A percentile compares a stretch with the other conserved stretches of the same genome.
Evolutionary conservation across 2,797 vertebrate genomes (phyloP).

Genomic region (Gobio occitaniae): DNA sequence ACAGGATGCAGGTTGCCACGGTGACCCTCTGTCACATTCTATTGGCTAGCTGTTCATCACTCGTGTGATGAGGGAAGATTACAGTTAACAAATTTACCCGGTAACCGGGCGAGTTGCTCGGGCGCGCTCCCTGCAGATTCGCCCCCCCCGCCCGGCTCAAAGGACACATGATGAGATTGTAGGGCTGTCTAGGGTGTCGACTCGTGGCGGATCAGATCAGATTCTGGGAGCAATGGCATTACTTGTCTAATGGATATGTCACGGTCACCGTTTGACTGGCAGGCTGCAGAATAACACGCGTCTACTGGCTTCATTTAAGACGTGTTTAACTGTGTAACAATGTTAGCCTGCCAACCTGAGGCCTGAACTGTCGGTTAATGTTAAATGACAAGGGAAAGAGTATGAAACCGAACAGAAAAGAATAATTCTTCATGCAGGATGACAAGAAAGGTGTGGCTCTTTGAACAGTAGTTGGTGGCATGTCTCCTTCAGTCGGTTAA

Average conservation of each 20-base stretch:
- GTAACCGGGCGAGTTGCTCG: not conserved
- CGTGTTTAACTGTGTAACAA: not conserved
- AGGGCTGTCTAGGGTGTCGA: slow-evolving; percentile 46
- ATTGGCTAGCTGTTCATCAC: slow-evolving; percentile 72
- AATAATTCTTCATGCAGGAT: not conserved
- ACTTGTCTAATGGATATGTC: slow-evolving; percentile 65
- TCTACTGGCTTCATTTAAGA: slow-evolving; percentile 25
- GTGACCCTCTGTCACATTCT: slow-evolving; percentile 73
- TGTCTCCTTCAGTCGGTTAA: slow-evolving; percentile 22
- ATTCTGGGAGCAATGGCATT: slow-evolving; percentile 57
- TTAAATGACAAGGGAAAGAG: not conserved
- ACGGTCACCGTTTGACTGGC: slow-evolving; percentile 58
- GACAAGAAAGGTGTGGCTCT: not conserved
- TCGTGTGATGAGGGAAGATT: slow-evolving; percentile 47
- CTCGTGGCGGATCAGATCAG: slow-evolving; percentile 58
- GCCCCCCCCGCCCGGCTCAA: slow-evolving; percentile 15
- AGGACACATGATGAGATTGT: slow-evolving; percentile 51
- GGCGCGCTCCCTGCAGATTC: slow-evolving; percentile 16
- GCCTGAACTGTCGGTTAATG: not conserved
- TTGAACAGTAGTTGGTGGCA: not conserved
- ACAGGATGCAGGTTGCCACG: slow-evolving; percentile 60
- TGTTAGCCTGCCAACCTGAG: slow-evolving; percentile 7
- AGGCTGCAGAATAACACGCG: slow-evolving; percentile 47
- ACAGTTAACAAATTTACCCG: slow-evolving; percentile 49
- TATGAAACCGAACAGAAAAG: not conserved